Evolutionary conservation across 2,888 invertebrate genomes (phyloP).

Genomic region (Caenorhabditis afra): DNA sequence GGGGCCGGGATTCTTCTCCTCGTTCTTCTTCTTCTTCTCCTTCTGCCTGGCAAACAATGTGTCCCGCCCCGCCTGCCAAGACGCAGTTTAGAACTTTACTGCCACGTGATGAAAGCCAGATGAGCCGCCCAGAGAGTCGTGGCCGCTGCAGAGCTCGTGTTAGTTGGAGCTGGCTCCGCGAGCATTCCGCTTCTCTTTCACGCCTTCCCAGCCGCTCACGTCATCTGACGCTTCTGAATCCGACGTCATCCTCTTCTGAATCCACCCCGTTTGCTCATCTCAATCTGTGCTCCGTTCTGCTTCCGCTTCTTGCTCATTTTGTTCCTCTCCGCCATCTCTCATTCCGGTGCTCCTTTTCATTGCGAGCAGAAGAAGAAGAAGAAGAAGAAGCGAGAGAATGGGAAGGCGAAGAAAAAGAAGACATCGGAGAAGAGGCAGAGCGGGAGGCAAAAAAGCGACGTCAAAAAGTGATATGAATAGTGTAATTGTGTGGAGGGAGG

Average conservation of each 20-base stretch:
- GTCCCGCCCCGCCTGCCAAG: conserved; percentile 16
- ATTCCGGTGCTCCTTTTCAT: not conserved
- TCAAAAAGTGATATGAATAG: conserved; percentile 53
- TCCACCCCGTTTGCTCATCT: not conserved
- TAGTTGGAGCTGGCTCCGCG: not conserved
- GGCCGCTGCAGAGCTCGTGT: not conserved
- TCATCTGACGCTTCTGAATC: not conserved
- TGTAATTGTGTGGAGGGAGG: conserved; percentile 30
- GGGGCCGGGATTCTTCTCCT: not conserved
- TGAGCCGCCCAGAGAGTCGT: conserved; percentile 15
- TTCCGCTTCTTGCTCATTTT: not conserved
- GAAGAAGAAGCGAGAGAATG: not conserved
- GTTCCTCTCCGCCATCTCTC: not conserved
- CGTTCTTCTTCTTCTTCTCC: too few relatives aligned
- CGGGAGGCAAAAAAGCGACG: conserved; percentile 31
- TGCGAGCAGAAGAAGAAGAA: not conserved
- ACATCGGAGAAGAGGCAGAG: conserved; percentile 13
- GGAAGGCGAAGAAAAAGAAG: conserved; percentile 1
- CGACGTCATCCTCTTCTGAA: conserved; percentile 5
- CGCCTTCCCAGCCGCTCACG: conserved; percentile 12
- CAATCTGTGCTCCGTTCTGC: not conserved
- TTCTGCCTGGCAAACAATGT: conserved; percentile 25
- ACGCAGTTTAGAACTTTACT: conserved; percentile 43
- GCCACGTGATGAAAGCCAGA: conserved; percentile 46
- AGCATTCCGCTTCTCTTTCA: not conserved